These are phyloP conservation scores for Rhabdomys pumilio DNA, from an alignment of 2,797 vertebrate genomes.

Conservation along the genomic window DNA sequence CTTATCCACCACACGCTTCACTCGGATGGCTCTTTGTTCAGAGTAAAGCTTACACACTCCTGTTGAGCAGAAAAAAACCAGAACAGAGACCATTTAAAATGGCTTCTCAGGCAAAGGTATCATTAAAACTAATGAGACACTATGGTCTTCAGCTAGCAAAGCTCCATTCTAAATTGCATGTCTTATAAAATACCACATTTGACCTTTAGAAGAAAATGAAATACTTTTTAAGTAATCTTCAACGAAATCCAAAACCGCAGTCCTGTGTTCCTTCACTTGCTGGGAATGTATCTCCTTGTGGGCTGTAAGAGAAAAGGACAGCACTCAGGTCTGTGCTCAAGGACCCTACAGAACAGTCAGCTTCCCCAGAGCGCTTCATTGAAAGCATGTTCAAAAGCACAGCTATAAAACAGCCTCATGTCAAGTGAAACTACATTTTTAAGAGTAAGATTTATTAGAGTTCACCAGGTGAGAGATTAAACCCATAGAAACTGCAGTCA, in stretches of 20 bases:
- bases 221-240: conserved; percentile 96
- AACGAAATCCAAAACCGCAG: conserved; percentile 95
- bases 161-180: background rate
- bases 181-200: background rate
- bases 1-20: conserved; percentile 97
- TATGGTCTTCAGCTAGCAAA: conserved; percentile 42
- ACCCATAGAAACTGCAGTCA: background rate
- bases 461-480: conserved; percentile 42
- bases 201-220: conserved; percentile 51
- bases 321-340: background rate
- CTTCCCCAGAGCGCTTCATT: background rate
- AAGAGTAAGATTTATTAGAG: conserved; percentile 50
- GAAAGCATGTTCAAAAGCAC: conserved; percentile 30
- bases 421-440: conserved; percentile 32
- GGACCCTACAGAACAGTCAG: background rate
- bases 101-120: background rate
- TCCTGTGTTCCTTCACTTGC: conserved; percentile 96
- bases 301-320: conserved; percentile 89
- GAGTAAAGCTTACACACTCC: conserved; percentile 98
- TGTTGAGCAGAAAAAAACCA: conserved; percentile 80
- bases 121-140: conserved; percentile 63
- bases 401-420: background rate
- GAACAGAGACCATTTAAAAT: conserved; percentile 50
- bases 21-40: conserved; percentile 97
- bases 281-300: conserved; percentile 92